A percentile compares a stretch with the other conserved stretches of the same genome.
Evolutionary conservation across 2,888 invertebrate genomes (phyloP).

Genomic region (Ceraclea dissimilis): DNA sequence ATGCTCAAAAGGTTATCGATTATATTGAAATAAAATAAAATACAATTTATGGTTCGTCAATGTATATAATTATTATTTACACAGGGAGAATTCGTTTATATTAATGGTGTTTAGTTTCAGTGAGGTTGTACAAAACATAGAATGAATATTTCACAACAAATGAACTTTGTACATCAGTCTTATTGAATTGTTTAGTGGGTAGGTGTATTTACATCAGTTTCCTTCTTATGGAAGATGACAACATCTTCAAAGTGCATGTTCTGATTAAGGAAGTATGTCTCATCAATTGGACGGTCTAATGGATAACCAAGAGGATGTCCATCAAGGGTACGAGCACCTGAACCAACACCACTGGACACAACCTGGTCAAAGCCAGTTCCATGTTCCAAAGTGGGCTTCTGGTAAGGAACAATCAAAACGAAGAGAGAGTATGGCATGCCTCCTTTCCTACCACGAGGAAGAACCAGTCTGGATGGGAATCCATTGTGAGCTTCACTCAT

Average conservation of each 20-base stretch:
- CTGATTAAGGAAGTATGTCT: slow-evolving; percentile 34
- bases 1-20: too few relatives aligned
- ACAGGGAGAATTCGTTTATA: too few relatives aligned
- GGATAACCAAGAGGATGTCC: slow-evolving; percentile 50
- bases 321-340: slow-evolving; percentile 31
- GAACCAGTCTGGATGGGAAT: slow-evolving; percentile 52
- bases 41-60: too few relatives aligned
- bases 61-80: too few relatives aligned
- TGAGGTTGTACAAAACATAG: too few relatives aligned
- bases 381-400: slow-evolving; percentile 37
- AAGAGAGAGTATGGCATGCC: slow-evolving; percentile 57
- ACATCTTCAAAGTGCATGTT: slow-evolving; percentile 48
- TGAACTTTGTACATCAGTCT: too few relatives aligned
- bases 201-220: slow-evolving; percentile 5
- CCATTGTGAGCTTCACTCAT: slow-evolving; percentile 47
- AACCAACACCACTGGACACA: slow-evolving; percentile 35
- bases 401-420: slow-evolving; percentile 51
- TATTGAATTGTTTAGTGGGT: neutral
- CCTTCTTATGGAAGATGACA: slow-evolving; percentile 44
- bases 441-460: slow-evolving; percentile 56
- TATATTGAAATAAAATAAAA: too few relatives aligned
- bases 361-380: slow-evolving; percentile 42
- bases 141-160: too few relatives aligned
- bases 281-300: slow-evolving; percentile 45
- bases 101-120: too few relatives aligned